phyloP scores from a whole-genome alignment of 1,140 invertebrate species.

The Danaus melanippus region DNA sequence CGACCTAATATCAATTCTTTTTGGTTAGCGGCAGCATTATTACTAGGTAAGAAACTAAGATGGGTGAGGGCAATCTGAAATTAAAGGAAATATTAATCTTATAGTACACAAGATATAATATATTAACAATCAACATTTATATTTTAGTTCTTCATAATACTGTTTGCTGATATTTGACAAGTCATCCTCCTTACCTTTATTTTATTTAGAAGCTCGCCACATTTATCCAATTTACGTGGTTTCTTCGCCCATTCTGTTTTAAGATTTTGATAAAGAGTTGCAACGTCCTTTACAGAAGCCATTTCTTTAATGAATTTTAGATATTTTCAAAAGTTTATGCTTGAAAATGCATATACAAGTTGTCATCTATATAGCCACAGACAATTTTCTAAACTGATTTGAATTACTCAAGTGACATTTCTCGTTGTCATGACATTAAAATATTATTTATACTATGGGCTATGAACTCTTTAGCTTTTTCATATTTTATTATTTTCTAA shows the following conservation, averaged over 20 bases:
- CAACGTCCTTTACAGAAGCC: slow-evolving; percentile 77
- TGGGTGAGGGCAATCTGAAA: slow-evolving; percentile 86
- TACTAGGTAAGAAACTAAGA: slow-evolving; percentile 89
- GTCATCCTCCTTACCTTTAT: slow-evolving; percentile 77
- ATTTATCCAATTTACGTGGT: slow-evolving; percentile 79
- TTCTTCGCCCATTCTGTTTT: slow-evolving; percentile 82
- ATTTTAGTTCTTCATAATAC: slow-evolving; percentile 15
- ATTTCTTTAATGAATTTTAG: slow-evolving; percentile 39
- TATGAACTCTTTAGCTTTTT: too few species aligned
- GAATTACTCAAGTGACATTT: too few species aligned
- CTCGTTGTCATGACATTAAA: too few species aligned
- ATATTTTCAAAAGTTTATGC: too few species aligned
- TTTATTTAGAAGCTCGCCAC: slow-evolving; percentile 80
- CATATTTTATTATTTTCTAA: too few species aligned
- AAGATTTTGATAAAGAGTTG: slow-evolving; percentile 79
- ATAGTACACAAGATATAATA: slow-evolving; percentile 3
- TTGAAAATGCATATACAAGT: too few species aligned
- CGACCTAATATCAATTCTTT: slow-evolving; percentile 91
- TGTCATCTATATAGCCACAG: too few species aligned
- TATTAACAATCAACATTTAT: background rate
- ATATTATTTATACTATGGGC: too few species aligned
- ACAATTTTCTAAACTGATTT: too few species aligned
- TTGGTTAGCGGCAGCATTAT: slow-evolving; percentile 82
- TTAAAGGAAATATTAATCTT: slow-evolving; percentile 11
- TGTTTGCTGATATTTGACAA: slow-evolving; percentile 23